Evolutionary conservation across 2,888 invertebrate species (phyloP).

Genomic region (Caenorhabditis macrosperma): DNA sequence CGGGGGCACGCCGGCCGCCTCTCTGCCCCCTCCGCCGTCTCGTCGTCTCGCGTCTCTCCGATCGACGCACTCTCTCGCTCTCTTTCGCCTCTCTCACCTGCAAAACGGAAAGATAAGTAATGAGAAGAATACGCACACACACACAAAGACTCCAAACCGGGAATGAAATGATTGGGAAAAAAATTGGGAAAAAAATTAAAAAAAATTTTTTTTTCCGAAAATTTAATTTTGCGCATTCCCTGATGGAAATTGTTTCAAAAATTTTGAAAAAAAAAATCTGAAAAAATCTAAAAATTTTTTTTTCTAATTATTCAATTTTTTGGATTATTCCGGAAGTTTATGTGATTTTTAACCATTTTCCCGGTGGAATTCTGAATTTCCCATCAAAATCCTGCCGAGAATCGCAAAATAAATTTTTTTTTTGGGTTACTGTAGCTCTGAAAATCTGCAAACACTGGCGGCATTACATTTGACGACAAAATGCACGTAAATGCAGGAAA

Average conservation of each 20-base stretch:
- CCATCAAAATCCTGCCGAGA: no score
- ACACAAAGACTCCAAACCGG: no score
- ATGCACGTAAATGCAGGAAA: neutral
- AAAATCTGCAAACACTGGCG: neutral
- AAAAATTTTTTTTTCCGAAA: neutral
- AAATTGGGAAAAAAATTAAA: neutral
- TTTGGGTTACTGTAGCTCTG: neutral
- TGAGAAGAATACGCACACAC: neutral
- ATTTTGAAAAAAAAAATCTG: no score
- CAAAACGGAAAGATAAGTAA: constrained; percentile 5
- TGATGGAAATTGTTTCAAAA: neutral
- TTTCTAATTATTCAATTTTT: neutral
- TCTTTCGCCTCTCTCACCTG: neutral
- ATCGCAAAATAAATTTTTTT: neutral
- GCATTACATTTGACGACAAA: no score
- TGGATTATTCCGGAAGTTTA: no score
- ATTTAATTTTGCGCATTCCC: no score
- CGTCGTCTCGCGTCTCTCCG: constrained; percentile 8
- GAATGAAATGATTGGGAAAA: no score
- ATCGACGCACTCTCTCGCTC: no score
- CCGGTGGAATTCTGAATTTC: no score
- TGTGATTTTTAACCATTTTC: no score
- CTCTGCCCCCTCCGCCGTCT: constrained; percentile 3
- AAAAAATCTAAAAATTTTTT: neutral
- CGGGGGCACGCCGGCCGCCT: constrained; percentile 17